phyloP scores from a whole-genome alignment of 2,888 invertebrate genomes.

The Chymomyza fuscimana region DNA sequence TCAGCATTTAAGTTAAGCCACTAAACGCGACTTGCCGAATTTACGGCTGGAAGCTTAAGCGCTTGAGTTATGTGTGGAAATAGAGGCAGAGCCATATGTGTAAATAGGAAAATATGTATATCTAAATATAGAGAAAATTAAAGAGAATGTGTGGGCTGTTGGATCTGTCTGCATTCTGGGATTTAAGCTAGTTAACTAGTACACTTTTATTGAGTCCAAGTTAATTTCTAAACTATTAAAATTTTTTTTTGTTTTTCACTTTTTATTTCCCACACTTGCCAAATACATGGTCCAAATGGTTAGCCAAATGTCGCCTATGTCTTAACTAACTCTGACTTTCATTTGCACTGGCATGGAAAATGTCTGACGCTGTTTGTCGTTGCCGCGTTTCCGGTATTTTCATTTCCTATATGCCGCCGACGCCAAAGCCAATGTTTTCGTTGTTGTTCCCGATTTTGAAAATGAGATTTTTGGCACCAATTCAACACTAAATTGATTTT shows the following conservation, averaged over 20 bases:
- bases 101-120: background rate
- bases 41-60: slow-evolving; percentile 51
- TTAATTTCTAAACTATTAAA: slow-evolving; percentile 57
- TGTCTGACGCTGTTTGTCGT: slow-evolving; percentile 32
- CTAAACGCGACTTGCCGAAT: slow-evolving; percentile 46
- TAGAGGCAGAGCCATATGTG: slow-evolving; percentile 9
- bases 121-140: background rate
- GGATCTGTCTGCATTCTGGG: slow-evolving; percentile 23
- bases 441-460: slow-evolving; percentile 59
- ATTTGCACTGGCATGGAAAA: slow-evolving; percentile 47
- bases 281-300: background rate
- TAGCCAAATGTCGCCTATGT: background rate
- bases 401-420: slow-evolving; percentile 30
- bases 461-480: slow-evolving; percentile 78
- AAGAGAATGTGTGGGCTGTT: background rate
- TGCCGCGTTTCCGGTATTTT: slow-evolving; percentile 40
- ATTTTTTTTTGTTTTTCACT: slow-evolving; percentile 40
- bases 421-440: slow-evolving; percentile 26
- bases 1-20: slow-evolving; percentile 48
- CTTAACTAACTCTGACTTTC: slow-evolving; percentile 52
- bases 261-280: background rate
- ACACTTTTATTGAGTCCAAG: slow-evolving; percentile 22
- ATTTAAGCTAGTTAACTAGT: slow-evolving; percentile 46
- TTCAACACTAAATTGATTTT: slow-evolving; percentile 79
- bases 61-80: slow-evolving; percentile 48